A percentile compares a stretch with the other conserved stretches of the same genome.
Conservation (phyloP, 2,888 invertebrate species). For the Napeogenes sylphis region DNA sequence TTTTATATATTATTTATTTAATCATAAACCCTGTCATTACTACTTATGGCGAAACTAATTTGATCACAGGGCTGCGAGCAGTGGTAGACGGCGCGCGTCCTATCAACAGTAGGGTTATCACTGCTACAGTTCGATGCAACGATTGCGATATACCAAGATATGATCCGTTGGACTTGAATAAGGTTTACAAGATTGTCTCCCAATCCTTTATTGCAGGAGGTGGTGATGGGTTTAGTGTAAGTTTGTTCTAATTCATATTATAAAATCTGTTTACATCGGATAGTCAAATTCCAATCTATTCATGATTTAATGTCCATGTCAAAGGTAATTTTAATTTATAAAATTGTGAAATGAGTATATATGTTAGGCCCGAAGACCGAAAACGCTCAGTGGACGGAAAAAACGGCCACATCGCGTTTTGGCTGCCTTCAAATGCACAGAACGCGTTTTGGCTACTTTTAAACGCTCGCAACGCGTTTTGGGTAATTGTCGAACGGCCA, state of each 20-base stretch:
- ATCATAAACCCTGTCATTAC: constrained; percentile 24
- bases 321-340: too few species aligned
- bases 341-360: too few species aligned
- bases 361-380: too few species aligned
- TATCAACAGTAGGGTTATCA: constrained; percentile 75
- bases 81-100: constrained; percentile 79
- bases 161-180: constrained; percentile 74
- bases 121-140: constrained; percentile 78
- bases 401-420: too few species aligned
- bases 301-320: neutral
- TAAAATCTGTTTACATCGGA: too few species aligned
- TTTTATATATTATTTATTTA: constrained; percentile 28
- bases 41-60: too few species aligned
- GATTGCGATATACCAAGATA: constrained; percentile 81
- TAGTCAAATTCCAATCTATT: too few species aligned
- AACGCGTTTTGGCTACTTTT: too few species aligned
- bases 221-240: constrained; percentile 82
- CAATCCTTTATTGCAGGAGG: constrained; percentile 79
- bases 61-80: constrained; percentile 57
- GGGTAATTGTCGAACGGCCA: too few species aligned
- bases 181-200: constrained; percentile 80
- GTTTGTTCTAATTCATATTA: constrained; percentile 36
- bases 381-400: too few species aligned
- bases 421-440: too few species aligned
- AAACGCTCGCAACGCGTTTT: too few species aligned